Base-by-base conservation (phyloP, 1,140 invertebrate genomes). In the Zaprionus capensis region DNA sequence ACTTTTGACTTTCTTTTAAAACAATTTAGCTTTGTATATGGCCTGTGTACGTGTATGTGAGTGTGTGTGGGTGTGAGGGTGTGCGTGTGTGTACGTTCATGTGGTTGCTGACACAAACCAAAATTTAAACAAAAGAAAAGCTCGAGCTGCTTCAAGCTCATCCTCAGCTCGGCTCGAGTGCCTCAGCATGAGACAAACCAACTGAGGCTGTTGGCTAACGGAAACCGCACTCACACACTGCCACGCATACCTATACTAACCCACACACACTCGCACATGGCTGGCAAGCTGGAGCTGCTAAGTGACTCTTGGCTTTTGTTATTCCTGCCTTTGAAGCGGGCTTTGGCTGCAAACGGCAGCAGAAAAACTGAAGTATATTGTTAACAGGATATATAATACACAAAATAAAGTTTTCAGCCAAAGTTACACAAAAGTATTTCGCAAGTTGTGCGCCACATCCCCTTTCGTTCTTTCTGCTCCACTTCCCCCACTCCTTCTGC, bases 371-470 rank as follows among this genome's bases (percentile, higher is more conserved):
- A 90, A 90, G 85, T 90, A 90, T 90, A 90, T 90, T 90, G 85
- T 90, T 90, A 90, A 90, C 85, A 90, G 85, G 86, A 90, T 88
- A 88, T 88, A 88, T 90, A 90, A 90, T 85, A 90, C 81, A 90
- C 85, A 90, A 90, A 90, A 90, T 90, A 90, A 90, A 90, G 85
- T 90, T 90, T 90, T 90, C 85, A 90, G 85, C 81, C 81, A 90
- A 90, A 90, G 85, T 90, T 90, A 90, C 86, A 90, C 85, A 90
- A 90, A 90, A 90, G 85, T 90, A 90, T 90, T 90, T 90, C 80
- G 81, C 85, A 90, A 90, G 86, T 90, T 83, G 78, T 84, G 56
- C 78, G 55, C 71, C 63, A 14, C 59, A 26, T 41, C 59, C 55
- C 28, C 53, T 11, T 31, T 28, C 20, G 4, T 4, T 15, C 14